Evolutionary conservation across 2,113 vertebrate genomes (phyloP), one percentile per base, ranked within the genome.

Genomic region (Pristiophorus japonicus): DNA sequence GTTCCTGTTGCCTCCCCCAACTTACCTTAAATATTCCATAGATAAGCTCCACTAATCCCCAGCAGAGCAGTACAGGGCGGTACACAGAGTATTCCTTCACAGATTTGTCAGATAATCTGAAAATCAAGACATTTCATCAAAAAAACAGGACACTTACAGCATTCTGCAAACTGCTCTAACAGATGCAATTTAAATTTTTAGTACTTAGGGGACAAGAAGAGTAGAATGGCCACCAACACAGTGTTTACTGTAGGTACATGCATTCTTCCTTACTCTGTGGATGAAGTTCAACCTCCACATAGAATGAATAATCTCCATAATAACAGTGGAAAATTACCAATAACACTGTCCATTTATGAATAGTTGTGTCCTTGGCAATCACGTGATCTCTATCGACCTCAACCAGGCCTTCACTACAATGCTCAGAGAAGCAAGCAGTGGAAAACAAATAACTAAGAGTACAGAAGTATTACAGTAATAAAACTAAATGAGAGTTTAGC

Each of bases 1-100:
- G 24, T 30, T 0, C 5, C 42, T 47, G 20, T 42, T 85, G 84
- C 6, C 45, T 88, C 5, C 59, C 59, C 67, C 59, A 59, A 59
- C 59, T 96, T 98, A 99, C 99, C 98, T 98, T 99, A 97, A 99
- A 99, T 98, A 99, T 99, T 98, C 98, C 98, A 96, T 99, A 99
- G 96, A 99, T 98, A 55, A 99, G 98, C 96, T 99, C 99, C 2
- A 99, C 98, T 12, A 99, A 98, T 85, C 98, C 99, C 99, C 99
- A 99, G 97, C 99, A 99, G 97, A 99, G 99, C 96, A 99, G 98
- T 14, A 98, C 98, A 0, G 99, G 99, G 96, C 99, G 99, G 95
- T 99, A 99, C 0, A 98, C 98, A 30, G 98, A 97, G 67, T 98
- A 99, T 96, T 99, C 99, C 98, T 99, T 99, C 97, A 98, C 97